Conservation (phyloP, 1,140 invertebrate genomes). For the Procambarus clarkii region DNA sequence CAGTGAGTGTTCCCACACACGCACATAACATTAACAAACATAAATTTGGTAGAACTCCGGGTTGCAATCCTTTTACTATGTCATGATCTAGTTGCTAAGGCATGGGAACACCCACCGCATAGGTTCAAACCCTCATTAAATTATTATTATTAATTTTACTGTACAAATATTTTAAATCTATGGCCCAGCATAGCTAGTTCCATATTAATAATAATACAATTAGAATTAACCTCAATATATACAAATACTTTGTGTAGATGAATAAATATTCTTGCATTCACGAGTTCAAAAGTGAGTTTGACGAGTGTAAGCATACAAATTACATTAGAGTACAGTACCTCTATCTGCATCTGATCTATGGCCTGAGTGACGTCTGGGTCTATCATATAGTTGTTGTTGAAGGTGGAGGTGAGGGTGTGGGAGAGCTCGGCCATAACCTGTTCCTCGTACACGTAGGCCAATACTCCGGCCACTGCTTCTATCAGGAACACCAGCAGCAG, state of each 20-base stretch:
- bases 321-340: constrained; percentile 78
- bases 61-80: too few species aligned
- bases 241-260: background rate
- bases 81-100: too few species aligned
- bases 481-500: constrained; percentile 86
- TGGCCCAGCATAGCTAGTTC: background rate
- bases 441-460: constrained; percentile 89
- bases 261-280: background rate
- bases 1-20: too few species aligned
- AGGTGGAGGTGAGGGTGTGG: constrained; percentile 85
- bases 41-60: too few species aligned
- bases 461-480: constrained; percentile 86
- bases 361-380: constrained; percentile 83
- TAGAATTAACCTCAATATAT: too few species aligned
- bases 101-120: too few species aligned
- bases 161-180: background rate
- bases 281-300: background rate
- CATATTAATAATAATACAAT: background rate
- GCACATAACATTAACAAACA: too few species aligned
- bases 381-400: constrained; percentile 83
- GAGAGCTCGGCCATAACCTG: constrained; percentile 85
- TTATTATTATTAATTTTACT: background rate
- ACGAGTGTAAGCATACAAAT: background rate
- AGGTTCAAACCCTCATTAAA: too few species aligned
- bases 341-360: constrained; percentile 87